These are phyloP conservation scores for Drosophila cognata DNA, from an alignment of 2,888 invertebrate species.

Conservation along the genomic window DNA sequence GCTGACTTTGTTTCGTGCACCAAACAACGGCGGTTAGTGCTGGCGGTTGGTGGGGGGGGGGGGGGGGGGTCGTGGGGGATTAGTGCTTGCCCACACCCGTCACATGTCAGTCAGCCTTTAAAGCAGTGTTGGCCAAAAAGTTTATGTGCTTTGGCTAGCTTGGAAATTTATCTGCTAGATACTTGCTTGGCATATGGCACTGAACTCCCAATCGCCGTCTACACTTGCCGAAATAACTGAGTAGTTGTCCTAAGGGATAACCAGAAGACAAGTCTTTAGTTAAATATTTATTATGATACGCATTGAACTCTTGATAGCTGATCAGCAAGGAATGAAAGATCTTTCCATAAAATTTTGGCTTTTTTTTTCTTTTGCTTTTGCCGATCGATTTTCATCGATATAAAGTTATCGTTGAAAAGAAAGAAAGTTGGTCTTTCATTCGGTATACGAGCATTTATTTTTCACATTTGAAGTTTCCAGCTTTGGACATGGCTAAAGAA, in stretches of 20 bases:
- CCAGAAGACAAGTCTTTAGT: not conserved
- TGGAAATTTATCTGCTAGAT: constrained; percentile 35
- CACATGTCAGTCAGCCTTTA: constrained; percentile 14
- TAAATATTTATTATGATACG: not conserved
- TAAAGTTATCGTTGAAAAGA: not conserved
- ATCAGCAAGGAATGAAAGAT: not conserved
- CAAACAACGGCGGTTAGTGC: constrained; percentile 18
- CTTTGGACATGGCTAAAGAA: not conserved
- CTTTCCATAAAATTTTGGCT: not conserved
- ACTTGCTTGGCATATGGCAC: not conserved
- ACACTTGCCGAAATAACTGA: not conserved
- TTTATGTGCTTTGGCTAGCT: constrained; percentile 20
- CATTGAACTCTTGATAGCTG: not conserved
- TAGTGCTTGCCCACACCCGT: not conserved
- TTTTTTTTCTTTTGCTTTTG: too few relatives aligned
- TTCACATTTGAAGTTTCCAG: not conserved
- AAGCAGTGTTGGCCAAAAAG: constrained; percentile 11
- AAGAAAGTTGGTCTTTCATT: not conserved
- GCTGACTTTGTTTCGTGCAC: constrained; percentile 57
- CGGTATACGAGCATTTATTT: not conserved
- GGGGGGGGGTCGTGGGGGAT: not conserved
- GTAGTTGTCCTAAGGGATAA: not conserved
- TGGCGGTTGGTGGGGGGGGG: too few relatives aligned
- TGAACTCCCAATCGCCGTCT: not conserved
- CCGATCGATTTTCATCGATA: too few relatives aligned